Base-by-base conservation (phyloP, 2,113 vertebrate genomes). In the Eublepharis macularius region DNA sequence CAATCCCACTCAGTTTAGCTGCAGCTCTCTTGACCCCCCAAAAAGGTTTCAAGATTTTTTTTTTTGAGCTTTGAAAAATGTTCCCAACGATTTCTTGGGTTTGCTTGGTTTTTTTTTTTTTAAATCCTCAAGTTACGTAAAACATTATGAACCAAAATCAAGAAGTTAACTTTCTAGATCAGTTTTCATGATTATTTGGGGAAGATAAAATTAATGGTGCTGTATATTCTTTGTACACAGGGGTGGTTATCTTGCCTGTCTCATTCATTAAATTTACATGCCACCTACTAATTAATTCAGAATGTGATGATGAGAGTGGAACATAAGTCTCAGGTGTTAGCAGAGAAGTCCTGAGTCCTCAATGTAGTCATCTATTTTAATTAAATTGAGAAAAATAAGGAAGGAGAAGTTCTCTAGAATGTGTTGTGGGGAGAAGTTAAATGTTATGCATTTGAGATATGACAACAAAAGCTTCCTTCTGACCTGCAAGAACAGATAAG, bases 401-500 rank as follows among this genome's bases (percentile, higher is more conserved):
- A 51, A 82, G 36, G 32, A n/a, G 29, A 66, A 78, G 34, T 65
- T 17, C n/a, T 72, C 6, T 65, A 68, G n/a, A 26, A 63, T 85
- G 54, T 85, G 32, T 63, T 57, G 41, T 60, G n/a, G 32, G 49
- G 60, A 21, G 26, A 63, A 2, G 60, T 63, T 63, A 73, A 70
- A 73, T 43, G 17, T 6, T 49, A 69, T 54, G 47, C 34, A 36
- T 60, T 63, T 12, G 54, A 24, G 19, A 51, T 36, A n/a, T 57
- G 4, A 8, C 0, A 0, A 16, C 47, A 68, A 0, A 11, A 1
- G 39, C 82, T 45, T 34, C 75, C 60, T 83, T 1, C 2, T 0
- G 0, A 4, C 43, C 4, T 1, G 4, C 77, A 1, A 0, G 1
- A 1, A 3, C 7, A 17, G 74, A 4, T 45, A 0, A 14, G 5